phyloP scores from a whole-genome alignment of 2,113 vertebrate species.

The Actenoides lindsayi region DNA sequence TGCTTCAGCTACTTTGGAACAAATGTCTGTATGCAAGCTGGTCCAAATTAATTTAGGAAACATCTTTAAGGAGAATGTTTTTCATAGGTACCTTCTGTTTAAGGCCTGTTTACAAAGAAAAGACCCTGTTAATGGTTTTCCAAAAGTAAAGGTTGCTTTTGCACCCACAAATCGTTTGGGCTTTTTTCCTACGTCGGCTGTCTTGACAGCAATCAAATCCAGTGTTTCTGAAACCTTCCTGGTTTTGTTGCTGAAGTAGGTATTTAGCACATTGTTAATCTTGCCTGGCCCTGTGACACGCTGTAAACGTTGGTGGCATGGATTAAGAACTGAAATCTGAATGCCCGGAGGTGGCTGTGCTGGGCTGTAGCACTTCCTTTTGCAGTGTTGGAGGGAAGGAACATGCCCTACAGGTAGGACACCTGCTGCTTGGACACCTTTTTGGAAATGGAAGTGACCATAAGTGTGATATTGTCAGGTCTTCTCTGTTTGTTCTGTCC shows the following conservation, averaged over 20 bases:
- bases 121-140: neutral
- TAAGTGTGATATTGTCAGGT: neutral
- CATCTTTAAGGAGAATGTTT: neutral
- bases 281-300: accelerated
- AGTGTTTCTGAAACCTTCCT: neutral
- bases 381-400: neutral
- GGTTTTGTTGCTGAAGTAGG: neutral
- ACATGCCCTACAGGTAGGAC: neutral
- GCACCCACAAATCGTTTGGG: neutral
- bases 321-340: neutral
- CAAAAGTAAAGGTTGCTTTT: neutral
- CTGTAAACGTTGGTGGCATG: neutral
- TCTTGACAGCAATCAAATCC: neutral
- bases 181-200: neutral
- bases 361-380: neutral
- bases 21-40: neutral
- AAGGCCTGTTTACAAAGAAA: neutral
- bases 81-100: neutral
- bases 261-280: neutral
- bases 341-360: neutral
- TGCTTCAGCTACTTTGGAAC: neutral
- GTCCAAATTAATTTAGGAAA: neutral
- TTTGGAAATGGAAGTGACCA: neutral
- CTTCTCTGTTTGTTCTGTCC: neutral
- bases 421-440: neutral